These are phyloP conservation scores for Calidris pugnax DNA, from an alignment of 2,113 vertebrate genomes.

Conservation along the genomic window DNA sequence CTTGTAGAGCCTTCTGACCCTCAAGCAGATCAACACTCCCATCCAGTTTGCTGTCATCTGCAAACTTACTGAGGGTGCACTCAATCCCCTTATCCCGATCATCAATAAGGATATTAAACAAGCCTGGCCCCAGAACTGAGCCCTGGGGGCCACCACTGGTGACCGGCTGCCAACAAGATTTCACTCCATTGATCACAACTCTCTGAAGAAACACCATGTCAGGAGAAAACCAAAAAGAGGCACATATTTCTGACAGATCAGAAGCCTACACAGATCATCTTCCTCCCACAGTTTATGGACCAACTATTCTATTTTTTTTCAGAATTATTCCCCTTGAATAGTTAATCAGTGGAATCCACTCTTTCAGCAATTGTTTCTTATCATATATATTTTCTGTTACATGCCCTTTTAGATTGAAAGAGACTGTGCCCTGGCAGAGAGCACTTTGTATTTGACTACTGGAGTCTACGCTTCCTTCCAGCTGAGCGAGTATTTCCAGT, in stretches of 20 bases:
- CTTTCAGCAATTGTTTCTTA: not conserved
- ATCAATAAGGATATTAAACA: too few relatives aligned
- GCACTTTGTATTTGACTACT: not conserved
- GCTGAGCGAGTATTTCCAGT: not conserved
- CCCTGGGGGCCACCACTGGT: too few relatives aligned
- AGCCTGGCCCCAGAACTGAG: too few relatives aligned
- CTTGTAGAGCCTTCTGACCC: too few relatives aligned
- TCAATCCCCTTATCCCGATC: too few relatives aligned
- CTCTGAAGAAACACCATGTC: not conserved
- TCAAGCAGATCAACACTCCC: too few relatives aligned
- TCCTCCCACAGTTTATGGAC: not conserved
- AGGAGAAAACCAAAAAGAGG: not conserved
- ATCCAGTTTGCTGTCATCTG: too few relatives aligned
- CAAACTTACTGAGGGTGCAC: too few relatives aligned
- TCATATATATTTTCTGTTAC: not conserved
- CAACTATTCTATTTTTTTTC: not conserved
- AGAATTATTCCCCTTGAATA: not conserved
- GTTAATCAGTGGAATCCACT: not conserved
- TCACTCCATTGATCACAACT: too few relatives aligned
- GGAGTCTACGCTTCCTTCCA: not conserved
- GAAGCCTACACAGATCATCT: not conserved
- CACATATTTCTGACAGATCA: not conserved
- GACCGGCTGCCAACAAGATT: too few relatives aligned
- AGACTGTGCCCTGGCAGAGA: not conserved
- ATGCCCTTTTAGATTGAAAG: not conserved